Evolutionary conservation across 2,797 vertebrate species (phyloP).

Genomic region (Melanotaenia nigrans): DNA sequence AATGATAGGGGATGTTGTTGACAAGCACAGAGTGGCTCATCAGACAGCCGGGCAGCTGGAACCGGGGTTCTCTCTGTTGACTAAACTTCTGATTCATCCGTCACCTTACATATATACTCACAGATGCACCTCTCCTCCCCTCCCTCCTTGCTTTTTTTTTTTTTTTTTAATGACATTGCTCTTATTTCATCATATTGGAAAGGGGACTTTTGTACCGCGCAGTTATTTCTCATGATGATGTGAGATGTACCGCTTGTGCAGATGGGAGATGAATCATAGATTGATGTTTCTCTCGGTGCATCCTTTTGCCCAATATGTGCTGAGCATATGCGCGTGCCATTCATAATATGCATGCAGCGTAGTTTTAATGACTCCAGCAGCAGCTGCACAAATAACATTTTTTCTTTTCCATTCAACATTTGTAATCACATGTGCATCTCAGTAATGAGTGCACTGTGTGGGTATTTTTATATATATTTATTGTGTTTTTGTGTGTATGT

Average conservation of each 20-base stretch:
- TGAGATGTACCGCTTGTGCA: constrained; percentile 12
- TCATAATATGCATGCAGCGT: constrained; percentile 28
- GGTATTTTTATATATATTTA: neutral
- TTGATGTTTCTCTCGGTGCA: constrained; percentile 10
- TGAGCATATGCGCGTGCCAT: constrained; percentile 40
- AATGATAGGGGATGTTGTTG: constrained; percentile 70
- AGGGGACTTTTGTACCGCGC: constrained; percentile 7
- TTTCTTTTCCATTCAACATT: constrained; percentile 19
- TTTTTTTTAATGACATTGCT: neutral
- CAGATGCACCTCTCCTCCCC: constrained; percentile 10
- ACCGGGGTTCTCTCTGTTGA: constrained; percentile 52
- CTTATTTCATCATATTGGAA: constrained; percentile 3
- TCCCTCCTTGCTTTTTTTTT: neutral
- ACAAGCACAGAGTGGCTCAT: constrained; percentile 68
- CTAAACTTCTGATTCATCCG: constrained; percentile 74
- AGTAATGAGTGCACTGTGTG: constrained; percentile 23
- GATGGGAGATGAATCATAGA: constrained; percentile 31
- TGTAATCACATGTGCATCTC: constrained; percentile 5
- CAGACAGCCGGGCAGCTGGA: constrained; percentile 62
- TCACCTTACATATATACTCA: constrained; percentile 53
- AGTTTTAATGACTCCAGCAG: constrained; percentile 45
- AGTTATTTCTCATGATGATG: constrained; percentile 7
- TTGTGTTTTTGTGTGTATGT: constrained; percentile 21
- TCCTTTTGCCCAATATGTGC: constrained; percentile 18
- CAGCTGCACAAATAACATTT: constrained; percentile 34